Evolutionary conservation across 1,140 invertebrate species (phyloP).

Genomic region (Nixonia krombeini): DNA sequence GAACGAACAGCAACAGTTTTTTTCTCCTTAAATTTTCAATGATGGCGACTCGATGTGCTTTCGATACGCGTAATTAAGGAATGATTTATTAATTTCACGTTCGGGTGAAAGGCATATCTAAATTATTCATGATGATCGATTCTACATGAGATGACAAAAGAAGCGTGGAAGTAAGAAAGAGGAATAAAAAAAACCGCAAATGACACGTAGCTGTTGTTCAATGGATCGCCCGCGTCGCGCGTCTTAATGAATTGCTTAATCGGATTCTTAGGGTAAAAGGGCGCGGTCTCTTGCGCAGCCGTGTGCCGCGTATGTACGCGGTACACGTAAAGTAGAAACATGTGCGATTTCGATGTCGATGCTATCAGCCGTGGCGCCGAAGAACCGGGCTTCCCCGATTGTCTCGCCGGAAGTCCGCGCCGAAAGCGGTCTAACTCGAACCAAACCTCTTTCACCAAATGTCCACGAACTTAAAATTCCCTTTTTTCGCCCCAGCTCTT

Average conservation of each 20-base stretch:
- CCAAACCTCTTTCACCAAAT: constrained; percentile 46
- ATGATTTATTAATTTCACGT: too few species aligned
- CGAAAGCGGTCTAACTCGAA: constrained; percentile 58
- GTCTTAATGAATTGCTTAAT: constrained; percentile 46
- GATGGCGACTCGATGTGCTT: too few species aligned
- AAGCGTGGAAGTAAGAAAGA: constrained; percentile 32
- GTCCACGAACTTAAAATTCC: constrained; percentile 35
- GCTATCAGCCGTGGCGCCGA: constrained; percentile 53
- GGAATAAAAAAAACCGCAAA: constrained; percentile 27
- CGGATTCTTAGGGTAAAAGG: constrained; percentile 31
- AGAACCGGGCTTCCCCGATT: constrained; percentile 39
- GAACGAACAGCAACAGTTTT: too few species aligned
- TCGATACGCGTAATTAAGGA: too few species aligned
- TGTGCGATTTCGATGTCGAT: constrained; percentile 57
- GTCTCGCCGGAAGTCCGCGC: constrained; percentile 58
- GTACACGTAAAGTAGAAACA: constrained; percentile 62
- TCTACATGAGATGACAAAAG: constrained; percentile 10
- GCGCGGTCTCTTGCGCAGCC: constrained; percentile 11
- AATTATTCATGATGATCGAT: not conserved
- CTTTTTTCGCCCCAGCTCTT: too few species aligned
- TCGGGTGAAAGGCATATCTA: too few species aligned
- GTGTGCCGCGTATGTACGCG: constrained; percentile 32
- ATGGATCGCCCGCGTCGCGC: constrained; percentile 21
- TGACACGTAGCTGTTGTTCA: constrained; percentile 26
- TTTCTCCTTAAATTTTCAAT: too few species aligned